A percentile compares a stretch with the other conserved stretches of the same genome.
These are phyloP conservation scores for Tineola bisselliella DNA, from an alignment of 2,888 invertebrate species.

Conservation along the genomic window DNA sequence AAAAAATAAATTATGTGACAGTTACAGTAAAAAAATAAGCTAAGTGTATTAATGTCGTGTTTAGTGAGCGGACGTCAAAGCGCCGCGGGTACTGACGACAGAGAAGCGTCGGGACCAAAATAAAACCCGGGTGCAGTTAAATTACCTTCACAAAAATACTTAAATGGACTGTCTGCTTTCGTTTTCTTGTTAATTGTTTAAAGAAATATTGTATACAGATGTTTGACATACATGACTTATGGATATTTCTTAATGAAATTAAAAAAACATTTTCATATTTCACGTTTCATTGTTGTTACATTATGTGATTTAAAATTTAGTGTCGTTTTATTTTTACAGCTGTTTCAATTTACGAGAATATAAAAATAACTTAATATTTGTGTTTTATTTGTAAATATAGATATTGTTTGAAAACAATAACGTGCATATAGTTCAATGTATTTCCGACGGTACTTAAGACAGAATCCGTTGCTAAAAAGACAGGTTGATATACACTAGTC, in stretches of 20 bases:
- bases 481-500: too few relatives aligned
- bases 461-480: constrained; percentile 51
- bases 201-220: constrained; percentile 63
- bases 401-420: neutral
- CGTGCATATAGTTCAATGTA: neutral
- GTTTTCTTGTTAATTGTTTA: constrained; percentile 58
- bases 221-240: constrained; percentile 48
- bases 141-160: constrained; percentile 38
- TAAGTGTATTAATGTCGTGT: constrained; percentile 63
- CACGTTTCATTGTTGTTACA: neutral
- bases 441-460: constrained; percentile 45
- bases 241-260: constrained; percentile 25
- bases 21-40: constrained; percentile 34
- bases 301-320: neutral
- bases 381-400: neutral
- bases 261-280: neutral
- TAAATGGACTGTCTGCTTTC: constrained; percentile 42
- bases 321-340: neutral
- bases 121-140: constrained; percentile 26
- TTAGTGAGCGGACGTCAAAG: constrained; percentile 57
- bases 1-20: constrained; percentile 63
- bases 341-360: neutral
- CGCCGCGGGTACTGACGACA: constrained; percentile 31
- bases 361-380: neutral
- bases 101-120: constrained; percentile 35